phyloP scores from a whole-genome alignment of 1,140 invertebrate species.

The Hydropsyche tenuis region DNA sequence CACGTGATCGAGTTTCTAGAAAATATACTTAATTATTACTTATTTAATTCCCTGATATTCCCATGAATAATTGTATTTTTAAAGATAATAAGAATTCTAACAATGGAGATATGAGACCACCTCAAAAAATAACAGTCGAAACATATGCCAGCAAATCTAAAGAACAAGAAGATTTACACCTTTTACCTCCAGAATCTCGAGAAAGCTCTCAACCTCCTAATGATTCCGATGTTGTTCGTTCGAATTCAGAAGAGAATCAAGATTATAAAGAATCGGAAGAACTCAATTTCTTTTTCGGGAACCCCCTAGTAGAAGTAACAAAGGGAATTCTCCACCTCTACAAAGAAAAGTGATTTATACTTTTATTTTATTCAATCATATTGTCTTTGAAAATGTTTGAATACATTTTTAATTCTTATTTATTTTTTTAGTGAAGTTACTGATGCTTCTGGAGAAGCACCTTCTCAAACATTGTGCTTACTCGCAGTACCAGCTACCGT shows the following conservation, averaged over 20 bases:
- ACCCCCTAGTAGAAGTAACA: conserved; percentile 95
- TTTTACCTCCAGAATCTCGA: conserved; percentile 58
- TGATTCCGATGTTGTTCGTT: conserved; percentile 29
- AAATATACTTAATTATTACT: no score
- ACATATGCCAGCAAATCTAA: conserved; percentile 59
- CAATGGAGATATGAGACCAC: conserved; percentile 51
- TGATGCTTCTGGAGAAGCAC: conserved; percentile 71
- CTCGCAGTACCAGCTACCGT: conserved; percentile 91
- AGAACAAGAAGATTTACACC: conserved; percentile 54
- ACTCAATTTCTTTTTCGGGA: conserved; percentile 92
- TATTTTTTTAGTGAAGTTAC: conserved; percentile 63
- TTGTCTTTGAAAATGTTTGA: conserved; percentile 1
- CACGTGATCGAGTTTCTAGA: not conserved
- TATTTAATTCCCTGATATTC: not conserved
- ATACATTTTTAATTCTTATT: conserved; percentile 40
- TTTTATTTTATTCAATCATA: not conserved
- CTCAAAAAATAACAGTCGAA: conserved; percentile 61
- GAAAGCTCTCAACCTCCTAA: conserved; percentile 51
- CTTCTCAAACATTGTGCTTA: conserved; percentile 84
- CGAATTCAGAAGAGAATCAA: conserved; percentile 40
- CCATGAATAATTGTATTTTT: not conserved
- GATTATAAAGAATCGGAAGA: conserved; percentile 60
- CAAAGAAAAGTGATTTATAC: conserved; percentile 81
- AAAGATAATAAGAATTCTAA: conserved; percentile 7
- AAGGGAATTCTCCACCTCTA: conserved; percentile 96